Percentiles rank a stretch among this genome's conserved stretches.
These are phyloP conservation scores for Pogonognathellus flavescens DNA, from an alignment of 1,140 invertebrate genomes.

Conservation along the genomic window DNA sequence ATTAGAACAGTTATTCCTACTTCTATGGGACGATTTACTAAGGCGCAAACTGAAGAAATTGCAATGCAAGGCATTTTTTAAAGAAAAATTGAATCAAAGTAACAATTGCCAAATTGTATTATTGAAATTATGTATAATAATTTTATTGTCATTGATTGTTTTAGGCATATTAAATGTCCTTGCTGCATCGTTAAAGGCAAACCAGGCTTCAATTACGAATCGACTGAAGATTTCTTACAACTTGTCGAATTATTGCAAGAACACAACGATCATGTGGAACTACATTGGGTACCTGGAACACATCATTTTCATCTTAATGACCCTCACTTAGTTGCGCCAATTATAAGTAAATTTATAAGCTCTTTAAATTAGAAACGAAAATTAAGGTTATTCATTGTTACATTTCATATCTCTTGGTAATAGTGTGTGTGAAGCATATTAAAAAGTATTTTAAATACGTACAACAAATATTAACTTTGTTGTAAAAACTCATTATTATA, in stretches of 20 bases:
- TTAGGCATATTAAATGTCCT: slow-evolving; percentile 48
- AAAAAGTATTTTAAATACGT: too few species aligned
- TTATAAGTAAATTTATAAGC: slow-evolving; percentile 62
- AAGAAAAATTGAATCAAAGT: too few species aligned
- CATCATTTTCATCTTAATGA: slow-evolving; percentile 66
- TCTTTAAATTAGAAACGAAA: not conserved
- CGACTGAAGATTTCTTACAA: slow-evolving; percentile 56
- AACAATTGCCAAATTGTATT: too few species aligned
- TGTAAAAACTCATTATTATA: too few species aligned
- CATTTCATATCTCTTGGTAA: too few species aligned
- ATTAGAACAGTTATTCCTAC: slow-evolving; percentile 59
- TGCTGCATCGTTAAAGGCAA: slow-evolving; percentile 65
- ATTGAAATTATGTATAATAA: too few species aligned
- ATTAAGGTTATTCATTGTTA: too few species aligned
- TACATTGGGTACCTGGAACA: slow-evolving; percentile 63
- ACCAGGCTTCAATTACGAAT: slow-evolving; percentile 64
- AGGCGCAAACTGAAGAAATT: slow-evolving; percentile 53
- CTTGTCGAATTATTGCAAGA: slow-evolving; percentile 40
- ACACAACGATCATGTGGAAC: slow-evolving; percentile 48
- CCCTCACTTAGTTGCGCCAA: slow-evolving; percentile 56
- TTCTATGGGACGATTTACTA: slow-evolving; percentile 39
- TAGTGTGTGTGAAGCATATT: too few species aligned
- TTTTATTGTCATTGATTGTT: too few species aligned
- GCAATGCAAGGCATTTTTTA: not conserved
- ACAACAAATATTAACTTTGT: too few species aligned